Base-by-base conservation (phyloP, 2,797 vertebrate species). In the Sebastes melanostomus region DNA sequence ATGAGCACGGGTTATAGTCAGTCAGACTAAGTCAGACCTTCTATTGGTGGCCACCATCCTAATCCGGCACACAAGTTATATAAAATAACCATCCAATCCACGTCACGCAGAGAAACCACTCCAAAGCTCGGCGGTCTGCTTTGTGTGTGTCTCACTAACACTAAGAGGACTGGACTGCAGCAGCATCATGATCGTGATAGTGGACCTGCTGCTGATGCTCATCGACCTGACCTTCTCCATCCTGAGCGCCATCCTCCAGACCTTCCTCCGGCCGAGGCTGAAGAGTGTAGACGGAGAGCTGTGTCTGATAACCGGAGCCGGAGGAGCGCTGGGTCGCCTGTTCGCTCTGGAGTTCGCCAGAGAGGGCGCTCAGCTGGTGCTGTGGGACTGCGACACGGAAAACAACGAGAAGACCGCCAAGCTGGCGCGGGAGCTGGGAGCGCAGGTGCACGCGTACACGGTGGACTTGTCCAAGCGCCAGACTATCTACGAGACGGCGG, bases 261-360 rank as follows among this genome's bases (percentile, higher is more conserved):
- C 90, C 0, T 56, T 94, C 71, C 50, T 95, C 3, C 76, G 80
- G 14, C 93, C 94, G 29, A 72, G 94, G 66, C 85, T 94, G 2
- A 95, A 95, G 87, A 55, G 87, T 80, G 60, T 94, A 0, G 91
- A 94, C 0, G 93, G 93, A 6, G 93, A 95, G 87, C 79, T 94
- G 4, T 94, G 94, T 73, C 86, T 96, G 69, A 94, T 96, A 54
- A 95, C 95, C 0, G 95, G 95, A 4, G 90, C 93, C 20, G 94
- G 93, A 46, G 94, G 87, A 20, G 93, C 82, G 24, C 84, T 94
- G 73, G 93, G 93, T 1, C 91, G 94, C 0, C 91, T 94, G 3
- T 94, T 94, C 70, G 93, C 92, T 4, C 76, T 93, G 81, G 92
- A 94, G 89, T 95, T 95, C 6, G 93, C 94, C 85, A 93, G 80